A percentile compares a stretch with the other conserved stretches of the same genome.
Evolutionary conservation across 2,888 invertebrate species (phyloP).

Genomic region (Cerastis rubricosa): DNA sequence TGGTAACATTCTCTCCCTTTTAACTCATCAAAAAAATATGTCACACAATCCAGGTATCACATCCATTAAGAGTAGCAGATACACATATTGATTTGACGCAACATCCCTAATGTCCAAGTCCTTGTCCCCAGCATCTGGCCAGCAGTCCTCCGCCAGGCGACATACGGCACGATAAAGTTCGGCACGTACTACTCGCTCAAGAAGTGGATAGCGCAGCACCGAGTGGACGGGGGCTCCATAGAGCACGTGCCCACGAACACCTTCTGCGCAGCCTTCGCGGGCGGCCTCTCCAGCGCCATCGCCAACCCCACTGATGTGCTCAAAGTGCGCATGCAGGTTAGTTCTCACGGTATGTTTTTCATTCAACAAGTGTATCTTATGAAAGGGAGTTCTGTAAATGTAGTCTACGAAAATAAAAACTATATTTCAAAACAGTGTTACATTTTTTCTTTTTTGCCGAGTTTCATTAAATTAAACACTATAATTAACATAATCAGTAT

Average conservation of each 20-base stretch:
- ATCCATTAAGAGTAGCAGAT: neutral
- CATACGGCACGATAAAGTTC: conserved; percentile 99
- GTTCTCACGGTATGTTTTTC: conserved; percentile 27
- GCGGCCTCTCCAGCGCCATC: conserved; percentile 98
- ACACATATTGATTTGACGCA: neutral
- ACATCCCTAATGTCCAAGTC: neutral
- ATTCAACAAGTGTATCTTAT: neutral
- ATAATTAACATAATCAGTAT: neutral
- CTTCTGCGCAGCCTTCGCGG: conserved; percentile 95
- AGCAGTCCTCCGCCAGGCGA: conserved; percentile 97
- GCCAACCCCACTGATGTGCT: conserved; percentile 99
- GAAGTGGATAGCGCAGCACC: conserved; percentile 91
- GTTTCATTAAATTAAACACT: neutral
- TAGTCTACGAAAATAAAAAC: neutral
- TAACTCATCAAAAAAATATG: neutral
- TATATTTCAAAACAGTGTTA: neutral
- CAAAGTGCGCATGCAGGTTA: conserved; percentile 98
- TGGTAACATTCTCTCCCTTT: neutral
- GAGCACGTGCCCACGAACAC: conserved; percentile 93
- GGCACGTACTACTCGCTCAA: conserved; percentile 98
- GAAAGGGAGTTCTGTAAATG: neutral
- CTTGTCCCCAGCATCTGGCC: conserved; percentile 95
- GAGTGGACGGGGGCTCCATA: conserved; percentile 86
- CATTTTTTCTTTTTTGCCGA: neutral
- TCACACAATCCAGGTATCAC: neutral